Evolutionary conservation across 2,113 vertebrate genomes (phyloP), one percentile per base, ranked within the genome.

Genomic region (Amphiprion percula): DNA sequence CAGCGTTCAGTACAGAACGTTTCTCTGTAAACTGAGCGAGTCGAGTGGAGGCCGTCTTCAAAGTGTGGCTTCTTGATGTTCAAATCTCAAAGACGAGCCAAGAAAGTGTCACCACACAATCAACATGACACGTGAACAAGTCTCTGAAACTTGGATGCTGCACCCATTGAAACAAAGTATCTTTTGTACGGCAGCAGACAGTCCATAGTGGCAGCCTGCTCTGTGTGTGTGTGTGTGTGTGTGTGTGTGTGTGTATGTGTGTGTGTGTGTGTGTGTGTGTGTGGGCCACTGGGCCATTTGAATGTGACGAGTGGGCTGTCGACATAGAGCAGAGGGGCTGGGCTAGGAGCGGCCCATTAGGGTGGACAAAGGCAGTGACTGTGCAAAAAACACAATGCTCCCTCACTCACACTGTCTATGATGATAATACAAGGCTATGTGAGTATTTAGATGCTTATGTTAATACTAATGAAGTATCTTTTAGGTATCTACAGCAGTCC

Each of bases 251-350:
- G 75, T 74, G 68, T 88, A n/a, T 26, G 26, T 26, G 26, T 26
- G 26, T 26, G 26, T 26, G 26, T 67, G 75, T 74, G 68, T 88
- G 75, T 56, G 52, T 79, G 64, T 70, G 53, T 71, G 87, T 77
- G 80, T 88, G 88, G 79, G 74, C 85, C 80, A 87, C 66, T 65
- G 3, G 85, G 68, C 89, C 67, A 58, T 92, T 77, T 93, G 85
- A 92, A 93, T 92, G 92, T 91, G 90, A 93, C 92, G 92, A 91
- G 92, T 93, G 91, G 92, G 90, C 91, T 91, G 89, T 90, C 79
- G 81, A 91, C 83, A 87, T 77, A 63, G 80, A 88, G 92, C 85
- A 87, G 74, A 82, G 81, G 80, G 89, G 89, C 66, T 89, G 90
- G 85, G 88, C 87, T 72, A 74, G 86, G 90, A 68, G 65, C 58